phyloP scores from a whole-genome alignment of 2,113 vertebrate species.

The Amazona guildingii region DNA sequence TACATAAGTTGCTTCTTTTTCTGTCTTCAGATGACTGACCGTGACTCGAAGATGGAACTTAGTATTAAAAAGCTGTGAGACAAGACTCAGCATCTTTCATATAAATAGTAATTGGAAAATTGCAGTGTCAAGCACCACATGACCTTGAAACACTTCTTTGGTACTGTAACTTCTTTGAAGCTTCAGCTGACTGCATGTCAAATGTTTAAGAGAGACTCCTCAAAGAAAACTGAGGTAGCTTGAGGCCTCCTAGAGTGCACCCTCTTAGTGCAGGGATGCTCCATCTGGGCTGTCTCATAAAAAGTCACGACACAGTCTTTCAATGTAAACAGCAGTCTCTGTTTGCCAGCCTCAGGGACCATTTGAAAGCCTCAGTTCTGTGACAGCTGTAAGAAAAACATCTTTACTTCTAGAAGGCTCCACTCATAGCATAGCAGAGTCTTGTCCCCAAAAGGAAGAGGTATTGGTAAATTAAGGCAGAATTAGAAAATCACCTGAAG shows the following conservation, averaged over 20 bases:
- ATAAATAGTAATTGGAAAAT: neutral
- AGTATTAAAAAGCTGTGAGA: neutral
- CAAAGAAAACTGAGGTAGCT: neutral
- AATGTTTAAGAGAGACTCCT: neutral
- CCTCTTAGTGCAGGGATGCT: neutral
- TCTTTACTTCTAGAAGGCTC: neutral
- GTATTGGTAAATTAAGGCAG: neutral
- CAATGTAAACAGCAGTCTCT: neutral
- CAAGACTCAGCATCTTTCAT: neutral
- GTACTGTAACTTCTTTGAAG: neutral
- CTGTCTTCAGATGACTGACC: neutral
- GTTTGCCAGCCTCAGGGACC: neutral
- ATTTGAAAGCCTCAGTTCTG: neutral
- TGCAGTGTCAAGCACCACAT: neutral
- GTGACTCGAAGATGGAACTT: neutral
- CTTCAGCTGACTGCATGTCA: neutral
- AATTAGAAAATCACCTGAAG: neutral
- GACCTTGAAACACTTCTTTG: neutral
- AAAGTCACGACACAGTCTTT: neutral
- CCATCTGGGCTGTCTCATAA: neutral
- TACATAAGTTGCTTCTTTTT: neutral
- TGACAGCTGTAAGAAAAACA: neutral
- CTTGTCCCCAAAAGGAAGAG: neutral
- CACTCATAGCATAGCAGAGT: rapidly evolving
- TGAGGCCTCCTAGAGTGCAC: neutral